Conservation (phyloP, 1,140 invertebrate species). For the Drosophila nasuta region DNA sequence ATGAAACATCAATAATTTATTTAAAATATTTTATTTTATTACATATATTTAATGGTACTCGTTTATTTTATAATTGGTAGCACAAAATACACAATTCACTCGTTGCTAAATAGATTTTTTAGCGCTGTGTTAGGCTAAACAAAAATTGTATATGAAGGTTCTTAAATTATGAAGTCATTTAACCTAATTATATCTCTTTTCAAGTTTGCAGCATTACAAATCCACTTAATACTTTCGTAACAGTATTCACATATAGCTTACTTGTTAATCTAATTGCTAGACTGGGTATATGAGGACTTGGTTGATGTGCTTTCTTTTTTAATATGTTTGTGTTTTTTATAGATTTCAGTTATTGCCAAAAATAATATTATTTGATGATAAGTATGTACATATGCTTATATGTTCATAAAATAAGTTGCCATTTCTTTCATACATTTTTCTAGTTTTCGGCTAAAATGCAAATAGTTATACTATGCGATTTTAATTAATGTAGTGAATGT, state of each 20-base stretch:
- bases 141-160: constrained; percentile 1
- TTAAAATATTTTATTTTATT: constrained; percentile 41
- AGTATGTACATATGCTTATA: not conserved
- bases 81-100: constrained; percentile 65
- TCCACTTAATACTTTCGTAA: constrained; percentile 68
- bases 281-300: constrained; percentile 21
- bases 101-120: constrained; percentile 28
- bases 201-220: constrained; percentile 43
- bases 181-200: constrained; percentile 33
- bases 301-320: not conserved
- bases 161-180: constrained; percentile 39
- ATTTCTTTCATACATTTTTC: constrained; percentile 7
- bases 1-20: not conserved
- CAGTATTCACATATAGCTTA: constrained; percentile 39
- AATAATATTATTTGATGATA: constrained; percentile 6
- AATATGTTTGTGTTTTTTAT: not conserved
- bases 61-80: constrained; percentile 39
- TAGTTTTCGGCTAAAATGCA: constrained; percentile 8
- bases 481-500: constrained; percentile 15
- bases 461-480: constrained; percentile 9
- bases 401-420: constrained; percentile 11
- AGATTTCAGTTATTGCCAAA: not conserved
- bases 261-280: constrained; percentile 32
- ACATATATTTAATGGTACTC: constrained; percentile 27
- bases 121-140: not conserved